phyloP scores from a whole-genome alignment of 2,888 invertebrate species.

The Augochlorella aurata region DNA sequence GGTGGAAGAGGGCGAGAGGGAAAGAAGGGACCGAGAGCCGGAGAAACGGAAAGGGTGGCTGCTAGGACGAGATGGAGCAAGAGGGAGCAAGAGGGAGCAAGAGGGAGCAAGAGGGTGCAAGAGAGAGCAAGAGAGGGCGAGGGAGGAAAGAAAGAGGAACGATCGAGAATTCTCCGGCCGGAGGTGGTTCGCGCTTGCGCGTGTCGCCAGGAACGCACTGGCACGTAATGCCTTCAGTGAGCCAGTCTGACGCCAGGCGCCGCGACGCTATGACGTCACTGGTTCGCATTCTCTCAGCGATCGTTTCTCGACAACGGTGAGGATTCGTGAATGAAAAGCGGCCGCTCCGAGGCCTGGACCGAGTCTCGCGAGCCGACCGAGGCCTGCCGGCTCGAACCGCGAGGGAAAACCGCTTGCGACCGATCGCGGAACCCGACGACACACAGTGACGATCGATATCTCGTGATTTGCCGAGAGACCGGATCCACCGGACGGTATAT shows the following conservation, averaged over 20 bases:
- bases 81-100: conserved; percentile 8
- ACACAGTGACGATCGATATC: neutral
- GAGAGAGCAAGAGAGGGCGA: conserved; percentile 14
- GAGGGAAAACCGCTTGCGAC: neutral
- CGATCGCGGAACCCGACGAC: neutral
- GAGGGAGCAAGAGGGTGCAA: conserved; percentile 1
- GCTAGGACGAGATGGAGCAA: neutral
- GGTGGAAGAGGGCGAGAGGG: neutral
- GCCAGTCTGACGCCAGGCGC: conserved; percentile 81
- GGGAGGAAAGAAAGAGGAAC: conserved; percentile 30
- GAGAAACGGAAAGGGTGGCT: neutral
- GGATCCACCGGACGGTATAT: neutral
- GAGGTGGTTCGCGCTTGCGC: conserved; percentile 63
- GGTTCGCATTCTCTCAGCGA: conserved; percentile 68
- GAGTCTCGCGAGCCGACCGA: conserved; percentile 7
- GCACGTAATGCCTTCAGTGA: conserved; percentile 63
- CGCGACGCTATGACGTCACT: conserved; percentile 80
- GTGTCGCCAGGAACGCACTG: conserved; percentile 47
- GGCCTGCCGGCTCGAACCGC: conserved; percentile 11
- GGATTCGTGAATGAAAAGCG: conserved; percentile 72
- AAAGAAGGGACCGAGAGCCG: neutral
- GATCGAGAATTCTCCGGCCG: conserved; percentile 43
- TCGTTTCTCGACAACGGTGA: conserved; percentile 59
- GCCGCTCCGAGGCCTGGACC: conserved; percentile 33
- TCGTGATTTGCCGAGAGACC: neutral